phyloP scores from a whole-genome alignment of 2,797 vertebrate genomes.

The Chloroceryle inda region DNA sequence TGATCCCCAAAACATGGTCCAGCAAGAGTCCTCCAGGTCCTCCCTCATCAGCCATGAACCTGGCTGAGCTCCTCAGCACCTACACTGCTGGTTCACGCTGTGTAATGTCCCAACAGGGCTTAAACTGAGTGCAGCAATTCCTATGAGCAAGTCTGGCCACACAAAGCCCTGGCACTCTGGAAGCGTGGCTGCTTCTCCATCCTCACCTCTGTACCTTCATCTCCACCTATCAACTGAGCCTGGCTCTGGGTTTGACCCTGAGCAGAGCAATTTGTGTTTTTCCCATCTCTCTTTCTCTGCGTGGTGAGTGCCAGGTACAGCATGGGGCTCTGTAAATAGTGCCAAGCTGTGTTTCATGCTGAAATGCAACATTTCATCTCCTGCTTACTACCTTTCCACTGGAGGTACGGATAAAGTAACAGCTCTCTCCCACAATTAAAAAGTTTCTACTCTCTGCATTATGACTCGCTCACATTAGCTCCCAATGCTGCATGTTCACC shows the following conservation, averaged over 20 bases:
- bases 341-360: neutral
- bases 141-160: neutral
- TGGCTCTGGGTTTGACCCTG: neutral
- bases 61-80: neutral
- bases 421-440: neutral
- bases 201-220: neutral
- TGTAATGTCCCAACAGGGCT: accelerated
- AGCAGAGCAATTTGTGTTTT: neutral
- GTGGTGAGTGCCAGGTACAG: neutral
- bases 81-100: neutral
- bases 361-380: neutral
- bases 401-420: neutral
- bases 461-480: neutral
- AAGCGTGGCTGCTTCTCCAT: neutral
- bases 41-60: neutral
- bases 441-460: neutral
- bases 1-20: neutral
- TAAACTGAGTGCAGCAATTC: neutral
- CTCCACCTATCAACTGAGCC: neutral
- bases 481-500: neutral
- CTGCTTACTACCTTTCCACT: neutral
- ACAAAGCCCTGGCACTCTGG: neutral
- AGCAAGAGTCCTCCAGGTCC: neutral
- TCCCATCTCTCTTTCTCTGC: neutral
- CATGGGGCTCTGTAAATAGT: neutral